These are phyloP conservation scores for Rhabdornis inornatus DNA, from an alignment of 2,113 vertebrate genomes.

Conservation along the genomic window DNA sequence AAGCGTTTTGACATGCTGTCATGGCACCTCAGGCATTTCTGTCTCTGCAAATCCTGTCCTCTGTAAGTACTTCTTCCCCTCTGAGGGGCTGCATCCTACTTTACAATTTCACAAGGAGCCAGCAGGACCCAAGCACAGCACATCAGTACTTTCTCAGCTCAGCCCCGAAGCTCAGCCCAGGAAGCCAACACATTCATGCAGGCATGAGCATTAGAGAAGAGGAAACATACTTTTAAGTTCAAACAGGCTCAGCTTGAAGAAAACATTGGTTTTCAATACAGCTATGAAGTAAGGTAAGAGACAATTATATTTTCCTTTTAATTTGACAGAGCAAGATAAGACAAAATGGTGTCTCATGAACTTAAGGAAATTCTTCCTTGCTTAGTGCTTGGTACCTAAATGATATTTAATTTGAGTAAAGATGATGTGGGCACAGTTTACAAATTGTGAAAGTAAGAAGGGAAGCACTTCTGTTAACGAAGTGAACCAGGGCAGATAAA, in stretches of 20 bases:
- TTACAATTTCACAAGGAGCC: neutral
- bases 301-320: neutral
- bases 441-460: neutral
- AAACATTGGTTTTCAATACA: neutral
- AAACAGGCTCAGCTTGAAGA: neutral
- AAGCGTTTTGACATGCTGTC: neutral
- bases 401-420: neutral
- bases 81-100: neutral
- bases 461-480: neutral
- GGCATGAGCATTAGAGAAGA: neutral
- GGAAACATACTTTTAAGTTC: slow-evolving; percentile 6
- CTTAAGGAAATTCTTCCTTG: neutral
- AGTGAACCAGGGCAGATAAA: neutral
- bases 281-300: slow-evolving; percentile 57
- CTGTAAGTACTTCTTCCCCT: neutral
- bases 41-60: neutral
- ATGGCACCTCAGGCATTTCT: neutral
- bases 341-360: neutral
- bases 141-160: neutral
- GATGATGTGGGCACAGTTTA: neutral
- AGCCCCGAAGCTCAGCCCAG: neutral
- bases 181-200: neutral
- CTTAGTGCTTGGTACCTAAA: neutral
- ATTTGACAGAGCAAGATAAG: neutral
- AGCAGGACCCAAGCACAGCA: neutral